These are phyloP conservation scores for Iguana delicatissima DNA, from an alignment of 2,797 vertebrate species.

Conservation along the genomic window DNA sequence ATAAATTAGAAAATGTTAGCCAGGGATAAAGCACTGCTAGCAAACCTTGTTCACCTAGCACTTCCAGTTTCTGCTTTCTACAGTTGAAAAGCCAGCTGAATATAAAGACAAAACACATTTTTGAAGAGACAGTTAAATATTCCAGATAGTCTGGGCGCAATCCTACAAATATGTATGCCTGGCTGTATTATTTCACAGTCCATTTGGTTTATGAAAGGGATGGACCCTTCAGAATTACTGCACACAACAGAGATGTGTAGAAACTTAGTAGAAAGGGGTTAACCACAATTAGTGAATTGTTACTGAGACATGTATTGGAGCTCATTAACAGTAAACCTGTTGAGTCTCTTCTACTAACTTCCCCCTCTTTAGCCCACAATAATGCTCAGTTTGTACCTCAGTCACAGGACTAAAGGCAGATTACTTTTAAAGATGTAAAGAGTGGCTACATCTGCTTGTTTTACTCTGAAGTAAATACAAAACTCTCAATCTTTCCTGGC, in stretches of 20 bases:
- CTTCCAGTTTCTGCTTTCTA: conserved; percentile 48
- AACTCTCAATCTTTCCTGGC: neutral
- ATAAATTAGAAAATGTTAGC: conserved; percentile 66
- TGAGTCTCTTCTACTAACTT: no score
- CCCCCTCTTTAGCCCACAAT: no score
- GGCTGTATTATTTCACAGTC: neutral
- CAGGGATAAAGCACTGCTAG: conserved; percentile 18
- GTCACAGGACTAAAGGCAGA: neutral
- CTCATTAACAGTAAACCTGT: no score
- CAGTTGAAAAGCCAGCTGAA: conserved; percentile 42
- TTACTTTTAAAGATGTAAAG: neutral
- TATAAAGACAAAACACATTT: conserved; percentile 38
- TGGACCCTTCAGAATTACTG: neutral
- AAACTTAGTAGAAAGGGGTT: no score
- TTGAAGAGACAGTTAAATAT: conserved; percentile 32
- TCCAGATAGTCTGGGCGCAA: conserved; percentile 4
- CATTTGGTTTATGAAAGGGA: neutral
- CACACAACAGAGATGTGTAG: no score
- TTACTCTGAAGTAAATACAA: neutral
- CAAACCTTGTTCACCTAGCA: conserved; percentile 37
- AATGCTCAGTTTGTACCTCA: neutral
- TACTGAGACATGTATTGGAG: no score
- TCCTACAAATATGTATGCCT: conserved; percentile 6
- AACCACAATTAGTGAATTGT: no score
- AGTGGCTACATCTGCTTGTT: no score